Evolutionary conservation across 1,140 invertebrate species (phyloP), one percentile per base, ranked within the genome.

Genomic region (Liolophura sinensis): DNA sequence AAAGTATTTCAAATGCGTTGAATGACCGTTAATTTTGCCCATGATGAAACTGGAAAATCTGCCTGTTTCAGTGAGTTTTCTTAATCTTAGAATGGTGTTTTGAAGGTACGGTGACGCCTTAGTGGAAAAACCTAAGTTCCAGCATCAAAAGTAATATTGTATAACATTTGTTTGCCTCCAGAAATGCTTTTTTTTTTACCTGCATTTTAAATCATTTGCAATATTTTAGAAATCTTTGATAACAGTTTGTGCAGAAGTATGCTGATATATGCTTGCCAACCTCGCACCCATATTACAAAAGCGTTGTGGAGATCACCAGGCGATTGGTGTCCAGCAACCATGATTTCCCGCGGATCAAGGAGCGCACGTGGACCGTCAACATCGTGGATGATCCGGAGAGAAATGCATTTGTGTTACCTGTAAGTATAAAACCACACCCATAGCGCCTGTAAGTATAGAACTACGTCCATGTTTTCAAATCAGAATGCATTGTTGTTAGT

Each of bases 361-460:
- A 82, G 20, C 81, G 79, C 61, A 65, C 84, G 18, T 89, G 88
- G 88, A 82, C 76, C 31, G 71, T 89, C 25, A 82, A 79, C 62
- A 84, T 89, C 62, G 72, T 89, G 15, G 65, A 78, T 55, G 70
- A 86, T 73, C 67, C 81, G 9, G 64, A 71, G 5, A 78, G 77
- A 52, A 89, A 89, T 80, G 87, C 88, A 7, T 86, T 85, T 81
- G 87, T 88, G 51, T 74, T 89, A 60, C 87, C 88, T 49, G 88
- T 88, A 77, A 83, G 82, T 75, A n/a, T n/a, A n/a, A n/a, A n/a
- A n/a, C n/a, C n/a, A n/a, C n/a, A n/a, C n/a, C n/a, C n/a, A n/a
- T n/a, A n/a, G n/a, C n/a, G n/a, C n/a, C n/a, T n/a, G n/a, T n/a
- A n/a, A n/a, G n/a, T n/a, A n/a, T n/a, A n/a, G n/a, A n/a, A n/a